Evolutionary conservation across 1,140 invertebrate species (phyloP), one percentile per base, ranked within the genome.

Genomic region (Cardiocondyla obscurior): DNA sequence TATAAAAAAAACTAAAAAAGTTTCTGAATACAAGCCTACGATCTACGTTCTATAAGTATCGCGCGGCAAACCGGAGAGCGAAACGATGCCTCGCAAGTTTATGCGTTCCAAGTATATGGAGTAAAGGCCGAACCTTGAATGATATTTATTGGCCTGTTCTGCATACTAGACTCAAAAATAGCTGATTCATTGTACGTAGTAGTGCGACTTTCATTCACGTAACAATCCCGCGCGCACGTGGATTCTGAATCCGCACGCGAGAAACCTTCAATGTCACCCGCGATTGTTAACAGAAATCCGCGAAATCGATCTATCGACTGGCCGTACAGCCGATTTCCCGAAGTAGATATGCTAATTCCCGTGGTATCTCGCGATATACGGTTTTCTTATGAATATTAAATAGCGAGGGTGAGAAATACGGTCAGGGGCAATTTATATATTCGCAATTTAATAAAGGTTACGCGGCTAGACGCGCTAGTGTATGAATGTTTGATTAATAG

Each of bases 141-240:
- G 77, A 85, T 86, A 86, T 86, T 86, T 86, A 86, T 82, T 82
- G 84, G 60, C 84, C 77, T 60, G 77, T 86, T 86, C 85, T 86
- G 81, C 81, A 87, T 86, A 83, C 84, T 87, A 87, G 85, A 87
- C 49, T 83, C 84, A 60, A 76, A 67, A 87, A 86, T 79, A 83
- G 85, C 85, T 86, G 85, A 87, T 87, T 87, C 85, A 87, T 87
- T 85, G 74, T 85, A 51, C 85, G 55, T 69, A 28, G 25, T 70
- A 57, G 65, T 70, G 44, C 30, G 69, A 51, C 49, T 85, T 85
- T 76, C 84, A 85, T 85, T 82, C 84, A 76, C 85, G 72, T 69
- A 74, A 62, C 69, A 79, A 74, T 82, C 28, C 49, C n/a, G n/a
- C n/a, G 19, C 19, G 57, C 58, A 76, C 58, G 62, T 81, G 36